Conservation (phyloP, 92 coral and sea anemone species). For the Zoanthus sansibaricus region DNA sequence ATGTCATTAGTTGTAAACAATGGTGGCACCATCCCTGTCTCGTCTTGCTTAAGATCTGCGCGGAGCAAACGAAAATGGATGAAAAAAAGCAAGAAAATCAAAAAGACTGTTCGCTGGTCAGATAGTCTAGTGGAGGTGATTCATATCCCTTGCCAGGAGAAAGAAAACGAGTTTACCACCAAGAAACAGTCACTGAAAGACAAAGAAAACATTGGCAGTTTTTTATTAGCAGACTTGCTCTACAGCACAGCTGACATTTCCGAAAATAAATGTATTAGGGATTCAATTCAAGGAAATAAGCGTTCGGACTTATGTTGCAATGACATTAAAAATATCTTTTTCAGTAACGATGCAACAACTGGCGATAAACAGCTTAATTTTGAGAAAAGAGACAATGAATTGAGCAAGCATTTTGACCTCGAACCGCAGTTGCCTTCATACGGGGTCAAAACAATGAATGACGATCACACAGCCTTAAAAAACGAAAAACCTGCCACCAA, state of each 20-base stretch:
- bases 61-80: constrained; percentile 6
- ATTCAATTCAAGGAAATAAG: background rate
- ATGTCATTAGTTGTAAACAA: constrained; percentile 2
- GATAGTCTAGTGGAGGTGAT: constrained; percentile 12
- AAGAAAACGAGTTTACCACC: background rate
- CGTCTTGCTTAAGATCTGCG: constrained; percentile 1
- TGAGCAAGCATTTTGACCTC: background rate
- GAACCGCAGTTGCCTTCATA: background rate
- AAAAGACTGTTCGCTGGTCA: constrained; percentile 42
- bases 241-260: constrained; percentile 3
- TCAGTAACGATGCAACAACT: background rate
- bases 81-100: constrained; percentile 8
- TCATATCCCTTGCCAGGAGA: background rate
- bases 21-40: background rate
- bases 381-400: background rate
- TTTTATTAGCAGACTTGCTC: constrained; percentile 7
- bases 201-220: background rate
- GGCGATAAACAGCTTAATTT: background rate
- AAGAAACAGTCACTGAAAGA: constrained; percentile 17
- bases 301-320: background rate
- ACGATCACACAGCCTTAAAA: background rate
- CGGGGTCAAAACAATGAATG: background rate
- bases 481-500: background rate
- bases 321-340: background rate
- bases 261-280: background rate